These are phyloP conservation scores for Enteromius thamalakanensis DNA, from an alignment of 2,797 vertebrate genomes.

Conservation along the genomic window DNA sequence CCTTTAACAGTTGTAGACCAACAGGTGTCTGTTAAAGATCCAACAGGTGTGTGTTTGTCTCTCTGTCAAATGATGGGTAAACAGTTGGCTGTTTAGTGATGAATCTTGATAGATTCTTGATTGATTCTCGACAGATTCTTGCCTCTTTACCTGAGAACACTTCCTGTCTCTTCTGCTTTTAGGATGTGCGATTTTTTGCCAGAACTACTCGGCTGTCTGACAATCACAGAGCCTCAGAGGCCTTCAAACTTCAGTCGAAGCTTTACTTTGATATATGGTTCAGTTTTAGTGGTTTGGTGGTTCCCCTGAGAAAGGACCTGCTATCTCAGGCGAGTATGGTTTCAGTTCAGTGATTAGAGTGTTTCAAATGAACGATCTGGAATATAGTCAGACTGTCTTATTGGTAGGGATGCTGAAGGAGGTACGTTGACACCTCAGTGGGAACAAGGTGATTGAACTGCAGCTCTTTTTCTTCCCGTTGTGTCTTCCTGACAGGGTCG, in stretches of 20 bases:
- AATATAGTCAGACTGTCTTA: conserved; percentile 3
- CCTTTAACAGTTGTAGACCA: conserved; percentile 6
- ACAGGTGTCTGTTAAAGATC: conserved; percentile 24
- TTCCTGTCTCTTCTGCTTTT: neutral
- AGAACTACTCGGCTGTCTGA: neutral
- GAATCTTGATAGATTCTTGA: conserved; percentile 5
- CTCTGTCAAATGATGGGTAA: conserved; percentile 1
- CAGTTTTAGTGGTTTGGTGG: neutral
- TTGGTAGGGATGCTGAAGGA: neutral
- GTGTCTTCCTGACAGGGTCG: conserved; percentile 4
- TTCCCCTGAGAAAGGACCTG: too few relatives aligned
- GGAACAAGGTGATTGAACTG: neutral
- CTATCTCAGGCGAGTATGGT: too few relatives aligned
- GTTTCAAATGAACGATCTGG: conserved; percentile 32
- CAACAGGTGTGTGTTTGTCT: conserved; percentile 13
- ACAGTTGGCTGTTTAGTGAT: neutral
- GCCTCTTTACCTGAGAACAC: conserved; percentile 6
- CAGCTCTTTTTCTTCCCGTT: neutral
- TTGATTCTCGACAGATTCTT: neutral
- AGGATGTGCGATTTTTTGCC: conserved; percentile 2
- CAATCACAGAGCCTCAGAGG: conserved; percentile 21
- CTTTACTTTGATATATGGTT: conserved; percentile 29
- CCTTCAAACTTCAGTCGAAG: conserved; percentile 19
- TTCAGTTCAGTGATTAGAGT: conserved; percentile 9
- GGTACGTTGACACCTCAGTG: conserved; percentile 36